Percentiles rank a stretch among this genome's conserved stretches.
Evolutionary conservation across 2,888 invertebrate genomes (phyloP).

Genomic region (Oconnorella tubifera): DNA sequence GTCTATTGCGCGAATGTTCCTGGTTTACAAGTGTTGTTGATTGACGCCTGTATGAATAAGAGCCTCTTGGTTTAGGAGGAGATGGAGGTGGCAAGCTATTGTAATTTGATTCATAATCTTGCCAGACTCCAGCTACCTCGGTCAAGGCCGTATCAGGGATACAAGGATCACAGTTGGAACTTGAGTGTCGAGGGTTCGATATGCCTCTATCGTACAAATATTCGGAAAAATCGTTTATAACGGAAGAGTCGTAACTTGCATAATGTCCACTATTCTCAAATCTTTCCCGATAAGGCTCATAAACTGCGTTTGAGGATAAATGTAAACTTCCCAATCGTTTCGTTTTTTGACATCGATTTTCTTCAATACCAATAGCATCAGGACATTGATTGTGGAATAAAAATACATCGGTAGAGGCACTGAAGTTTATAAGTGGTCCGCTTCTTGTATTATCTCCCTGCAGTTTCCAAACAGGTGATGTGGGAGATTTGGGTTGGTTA

Average conservation of each 20-base stretch:
- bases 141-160: constrained; percentile 3
- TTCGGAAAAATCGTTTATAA: too few species aligned
- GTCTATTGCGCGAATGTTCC: not conserved
- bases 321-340: too few species aligned
- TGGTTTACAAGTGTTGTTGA: not conserved
- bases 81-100: too few species aligned
- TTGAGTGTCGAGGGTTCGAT: not conserved
- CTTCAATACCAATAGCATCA: not conserved
- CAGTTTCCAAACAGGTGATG: not conserved
- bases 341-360: not conserved
- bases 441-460: not conserved
- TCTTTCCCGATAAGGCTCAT: not conserved
- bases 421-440: not conserved
- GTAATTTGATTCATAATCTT: too few species aligned
- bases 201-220: not conserved
- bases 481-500: not conserved
- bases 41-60: too few species aligned
- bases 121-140: not conserved
- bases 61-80: too few species aligned
- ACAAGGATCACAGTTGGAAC: not conserved
- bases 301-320: not conserved
- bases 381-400: too few species aligned
- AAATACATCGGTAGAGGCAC: not conserved
- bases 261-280: too few species aligned
- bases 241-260: too few species aligned